These are phyloP conservation scores for Calypte anna DNA, from an alignment of 2,113 vertebrate species.

Conservation along the genomic window DNA sequence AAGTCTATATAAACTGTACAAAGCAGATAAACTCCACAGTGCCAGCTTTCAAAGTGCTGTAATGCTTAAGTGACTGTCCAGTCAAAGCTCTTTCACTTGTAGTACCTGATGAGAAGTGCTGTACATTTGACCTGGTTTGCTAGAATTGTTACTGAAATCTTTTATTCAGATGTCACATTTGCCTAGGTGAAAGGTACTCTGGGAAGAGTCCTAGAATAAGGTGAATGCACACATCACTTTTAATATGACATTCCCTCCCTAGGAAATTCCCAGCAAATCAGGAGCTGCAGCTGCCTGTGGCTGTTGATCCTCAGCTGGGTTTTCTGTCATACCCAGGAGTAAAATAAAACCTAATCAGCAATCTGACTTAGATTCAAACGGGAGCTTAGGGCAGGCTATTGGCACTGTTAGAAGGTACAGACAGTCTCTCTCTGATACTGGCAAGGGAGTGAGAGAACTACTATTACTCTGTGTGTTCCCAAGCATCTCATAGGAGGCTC, in stretches of 20 bases:
- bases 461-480: background rate
- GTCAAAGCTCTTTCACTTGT: background rate
- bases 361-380: accelerated
- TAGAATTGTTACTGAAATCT: background rate
- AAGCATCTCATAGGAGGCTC: background rate
- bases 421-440: background rate
- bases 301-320: background rate
- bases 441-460: background rate
- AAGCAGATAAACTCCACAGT: background rate
- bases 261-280: background rate
- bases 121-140: background rate
- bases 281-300: background rate
- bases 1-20: background rate
- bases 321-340: background rate
- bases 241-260: background rate
- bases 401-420: background rate
- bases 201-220: background rate
- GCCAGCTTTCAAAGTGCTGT: background rate
- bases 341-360: background rate
- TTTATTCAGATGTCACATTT: background rate
- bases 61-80: background rate
- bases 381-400: background rate
- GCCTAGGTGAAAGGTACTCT: background rate
- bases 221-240: background rate
- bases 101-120: background rate